Conservation (phyloP, 2,797 vertebrate genomes). For the Danio kyathit region DNA sequence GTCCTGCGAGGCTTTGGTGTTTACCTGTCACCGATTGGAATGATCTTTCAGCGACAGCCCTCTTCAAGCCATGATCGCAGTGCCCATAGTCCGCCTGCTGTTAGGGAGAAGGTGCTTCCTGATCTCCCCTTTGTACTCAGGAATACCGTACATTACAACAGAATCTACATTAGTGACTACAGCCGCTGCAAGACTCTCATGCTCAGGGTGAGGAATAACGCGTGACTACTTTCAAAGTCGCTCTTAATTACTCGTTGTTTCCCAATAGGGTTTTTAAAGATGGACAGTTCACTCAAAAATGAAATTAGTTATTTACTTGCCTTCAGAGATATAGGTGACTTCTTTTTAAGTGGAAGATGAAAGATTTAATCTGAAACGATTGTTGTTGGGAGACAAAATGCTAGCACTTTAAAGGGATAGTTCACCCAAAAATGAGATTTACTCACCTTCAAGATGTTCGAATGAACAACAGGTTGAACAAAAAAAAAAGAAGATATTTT, state of each 20-base stretch:
- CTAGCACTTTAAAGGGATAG: too few species aligned
- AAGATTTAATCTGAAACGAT: too few species aligned
- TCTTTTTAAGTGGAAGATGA: too few species aligned
- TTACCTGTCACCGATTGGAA: background rate
- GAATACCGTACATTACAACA: slow-evolving; percentile 58
- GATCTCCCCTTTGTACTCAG: slow-evolving; percentile 52
- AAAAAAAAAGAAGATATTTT: too few species aligned
- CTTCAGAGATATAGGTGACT: too few species aligned
- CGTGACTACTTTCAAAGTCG: slow-evolving; percentile 33
- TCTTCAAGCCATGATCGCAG: slow-evolving; percentile 44
- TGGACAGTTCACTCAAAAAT: background rate
- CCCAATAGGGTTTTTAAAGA: background rate
- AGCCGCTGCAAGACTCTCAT: slow-evolving; percentile 18
- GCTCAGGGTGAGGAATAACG: slow-evolving; percentile 39
- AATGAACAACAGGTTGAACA: too few species aligned
- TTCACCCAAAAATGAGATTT: too few species aligned
- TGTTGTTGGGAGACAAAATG: too few species aligned
- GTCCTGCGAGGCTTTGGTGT: slow-evolving; percentile 7
- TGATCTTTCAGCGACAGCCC: background rate
- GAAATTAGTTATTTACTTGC: background rate
- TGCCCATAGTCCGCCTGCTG: slow-evolving; percentile 42
- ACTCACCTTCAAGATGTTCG: too few species aligned
- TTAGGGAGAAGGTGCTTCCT: slow-evolving; percentile 43
- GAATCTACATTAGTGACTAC: slow-evolving; percentile 37
- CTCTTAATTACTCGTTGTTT: background rate